Percentiles rank a stretch among this genome's conserved stretches.
Evolutionary conservation across 1,140 invertebrate species (phyloP).

Genomic region (Cataglyphis hispanica): DNA sequence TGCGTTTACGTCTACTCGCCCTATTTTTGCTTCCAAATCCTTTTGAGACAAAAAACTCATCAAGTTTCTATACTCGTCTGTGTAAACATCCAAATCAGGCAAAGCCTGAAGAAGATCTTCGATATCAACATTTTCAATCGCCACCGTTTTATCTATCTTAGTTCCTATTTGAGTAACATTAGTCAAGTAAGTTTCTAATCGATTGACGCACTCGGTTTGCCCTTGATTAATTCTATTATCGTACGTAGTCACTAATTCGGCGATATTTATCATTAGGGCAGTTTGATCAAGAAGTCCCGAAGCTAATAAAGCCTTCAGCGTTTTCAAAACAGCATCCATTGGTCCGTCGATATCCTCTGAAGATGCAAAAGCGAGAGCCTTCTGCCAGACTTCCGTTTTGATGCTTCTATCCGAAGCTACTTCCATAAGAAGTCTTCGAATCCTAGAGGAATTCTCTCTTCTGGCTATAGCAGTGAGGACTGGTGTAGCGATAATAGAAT

Average conservation of each 20-base stretch:
- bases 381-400: slow-evolving; percentile 4
- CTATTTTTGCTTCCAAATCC: slow-evolving; percentile 26
- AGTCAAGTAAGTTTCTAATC: background rate
- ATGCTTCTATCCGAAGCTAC: slow-evolving; percentile 15
- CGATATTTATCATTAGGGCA: background rate
- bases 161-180: slow-evolving; percentile 2
- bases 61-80: slow-evolving; percentile 32
- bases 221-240: slow-evolving; percentile 16
- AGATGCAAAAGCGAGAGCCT: slow-evolving; percentile 24
- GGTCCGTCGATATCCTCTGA: slow-evolving; percentile 11
- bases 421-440: slow-evolving; percentile 42
- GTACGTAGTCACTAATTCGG: background rate
- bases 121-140: background rate
- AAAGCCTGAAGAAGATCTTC: slow-evolving; percentile 60
- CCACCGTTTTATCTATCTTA: background rate
- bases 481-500: slow-evolving; percentile 3
- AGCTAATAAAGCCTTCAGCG: slow-evolving; percentile 20
- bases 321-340: slow-evolving; percentile 23
- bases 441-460: slow-evolving; percentile 16
- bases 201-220: background rate
- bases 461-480: slow-evolving; percentile 17
- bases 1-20: slow-evolving; percentile 26
- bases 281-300: background rate
- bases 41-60: slow-evolving; percentile 18
- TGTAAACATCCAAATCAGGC: slow-evolving; percentile 5